These are phyloP conservation scores for Lineus longissimus DNA, from an alignment of 1,140 invertebrate genomes.

Conservation along the genomic window DNA sequence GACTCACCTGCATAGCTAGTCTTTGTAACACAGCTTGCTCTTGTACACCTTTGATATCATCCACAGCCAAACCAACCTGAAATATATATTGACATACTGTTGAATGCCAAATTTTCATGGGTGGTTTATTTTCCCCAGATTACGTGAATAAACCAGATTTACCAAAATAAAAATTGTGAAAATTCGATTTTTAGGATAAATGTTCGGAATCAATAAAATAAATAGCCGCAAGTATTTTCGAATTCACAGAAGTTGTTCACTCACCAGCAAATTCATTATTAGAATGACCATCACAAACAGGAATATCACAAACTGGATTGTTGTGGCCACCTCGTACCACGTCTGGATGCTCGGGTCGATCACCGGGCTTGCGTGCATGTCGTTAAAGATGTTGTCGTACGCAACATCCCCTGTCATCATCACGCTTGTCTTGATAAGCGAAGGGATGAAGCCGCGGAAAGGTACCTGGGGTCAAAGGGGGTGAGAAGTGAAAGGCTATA, in stretches of 20 bases:
- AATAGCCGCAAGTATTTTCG: no score
- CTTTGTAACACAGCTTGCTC: conserved; percentile 57
- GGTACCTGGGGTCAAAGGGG: conserved; percentile 36
- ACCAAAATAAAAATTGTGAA: no score
- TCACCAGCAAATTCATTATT: conserved; percentile 55
- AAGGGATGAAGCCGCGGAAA: conserved; percentile 38
- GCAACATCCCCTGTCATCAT: conserved; percentile 58
- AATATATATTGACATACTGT: background rate
- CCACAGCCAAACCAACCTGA: conserved; percentile 56
- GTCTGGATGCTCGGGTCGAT: conserved; percentile 11
- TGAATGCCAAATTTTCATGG: no score
- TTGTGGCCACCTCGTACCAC: conserved; percentile 33
- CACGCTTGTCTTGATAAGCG: conserved; percentile 52
- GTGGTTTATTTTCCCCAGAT: no score
- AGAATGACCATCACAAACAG: conserved; percentile 54
- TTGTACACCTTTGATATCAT: conserved; percentile 55
- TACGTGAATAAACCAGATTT: no score
- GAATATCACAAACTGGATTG: conserved; percentile 52
- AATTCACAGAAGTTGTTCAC: no score
- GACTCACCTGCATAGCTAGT: conserved; percentile 57
- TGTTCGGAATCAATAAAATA: no score
- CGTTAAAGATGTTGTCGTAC: conserved; percentile 46
- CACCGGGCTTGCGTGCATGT: background rate
- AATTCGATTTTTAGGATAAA: no score
- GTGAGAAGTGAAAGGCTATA: no score